These are phyloP conservation scores for Phenganax stokvisi DNA, from an alignment of 92 coral and sea anemone genomes.

Conservation along the genomic window DNA sequence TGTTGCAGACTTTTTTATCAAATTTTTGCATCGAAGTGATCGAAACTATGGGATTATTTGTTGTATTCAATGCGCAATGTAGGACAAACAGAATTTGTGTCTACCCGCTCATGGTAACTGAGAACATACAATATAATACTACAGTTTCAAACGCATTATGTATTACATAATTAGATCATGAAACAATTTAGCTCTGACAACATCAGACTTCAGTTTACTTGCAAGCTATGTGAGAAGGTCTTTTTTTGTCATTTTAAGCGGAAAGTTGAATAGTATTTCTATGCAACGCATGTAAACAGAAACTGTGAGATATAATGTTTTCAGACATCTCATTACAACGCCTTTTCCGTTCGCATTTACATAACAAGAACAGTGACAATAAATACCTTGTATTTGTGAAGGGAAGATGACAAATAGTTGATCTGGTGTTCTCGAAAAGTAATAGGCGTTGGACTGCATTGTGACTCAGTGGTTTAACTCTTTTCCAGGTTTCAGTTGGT, in stretches of 20 bases:
- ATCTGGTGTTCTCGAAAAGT: not conserved
- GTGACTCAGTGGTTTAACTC: not conserved
- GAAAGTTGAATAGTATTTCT: not conserved
- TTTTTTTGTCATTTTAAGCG: not conserved
- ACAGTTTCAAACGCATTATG: no score
- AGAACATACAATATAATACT: no score
- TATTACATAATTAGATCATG: no score
- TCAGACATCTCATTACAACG: not conserved
- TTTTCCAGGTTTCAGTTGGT: conserved; percentile 6
- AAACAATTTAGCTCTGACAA: no score
- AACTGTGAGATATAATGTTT: not conserved
- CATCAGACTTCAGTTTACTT: no score
- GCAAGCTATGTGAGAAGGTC: no score
- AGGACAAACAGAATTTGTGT: no score
- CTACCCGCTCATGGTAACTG: no score
- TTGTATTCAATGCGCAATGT: no score
- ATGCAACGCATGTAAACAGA: conserved; percentile 1
- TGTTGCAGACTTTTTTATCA: no score
- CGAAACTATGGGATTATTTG: no score
- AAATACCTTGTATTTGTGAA: not conserved
- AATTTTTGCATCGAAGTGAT: no score
- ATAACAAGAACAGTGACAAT: not conserved
- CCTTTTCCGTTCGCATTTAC: conserved; percentile 14
- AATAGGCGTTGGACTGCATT: not conserved
- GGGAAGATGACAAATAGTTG: not conserved